These are phyloP conservation scores for Turnix velox DNA, from an alignment of 2,113 vertebrate genomes.

Conservation along the genomic window DNA sequence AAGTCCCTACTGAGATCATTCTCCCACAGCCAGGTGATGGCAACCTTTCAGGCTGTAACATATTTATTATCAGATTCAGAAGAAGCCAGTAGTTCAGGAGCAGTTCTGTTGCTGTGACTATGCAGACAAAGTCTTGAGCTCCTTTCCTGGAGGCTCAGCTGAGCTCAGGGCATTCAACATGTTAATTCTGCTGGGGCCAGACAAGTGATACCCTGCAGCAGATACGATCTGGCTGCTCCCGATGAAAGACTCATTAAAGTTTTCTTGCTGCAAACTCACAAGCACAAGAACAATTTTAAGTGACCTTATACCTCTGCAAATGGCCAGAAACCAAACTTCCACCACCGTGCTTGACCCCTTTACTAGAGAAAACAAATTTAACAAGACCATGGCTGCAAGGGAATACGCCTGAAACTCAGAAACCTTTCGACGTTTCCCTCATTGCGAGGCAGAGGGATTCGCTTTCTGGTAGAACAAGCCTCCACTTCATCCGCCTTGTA, in stretches of 20 bases:
- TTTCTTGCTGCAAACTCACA: not conserved
- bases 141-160: not conserved
- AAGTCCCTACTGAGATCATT: not conserved
- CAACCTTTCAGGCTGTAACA: not conserved
- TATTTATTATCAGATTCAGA: not conserved
- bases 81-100: not conserved
- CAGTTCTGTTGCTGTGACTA: not conserved
- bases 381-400: not conserved
- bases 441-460: not conserved
- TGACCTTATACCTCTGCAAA: constrained; percentile 1
- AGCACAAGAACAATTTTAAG: not conserved
- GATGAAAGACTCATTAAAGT: constrained; percentile 41
- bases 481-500: not conserved
- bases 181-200: constrained; percentile 25
- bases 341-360: not conserved
- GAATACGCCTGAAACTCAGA: not conserved
- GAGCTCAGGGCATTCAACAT: not conserved
- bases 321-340: not conserved
- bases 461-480: constrained; percentile 36
- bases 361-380: constrained; percentile 27
- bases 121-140: not conserved
- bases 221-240: constrained; percentile 1
- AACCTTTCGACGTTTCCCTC: not conserved
- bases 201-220: constrained; percentile 9
- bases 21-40: not conserved